Conservation (phyloP, 2,797 vertebrate species). For the Orestias chungarensis region DNA sequence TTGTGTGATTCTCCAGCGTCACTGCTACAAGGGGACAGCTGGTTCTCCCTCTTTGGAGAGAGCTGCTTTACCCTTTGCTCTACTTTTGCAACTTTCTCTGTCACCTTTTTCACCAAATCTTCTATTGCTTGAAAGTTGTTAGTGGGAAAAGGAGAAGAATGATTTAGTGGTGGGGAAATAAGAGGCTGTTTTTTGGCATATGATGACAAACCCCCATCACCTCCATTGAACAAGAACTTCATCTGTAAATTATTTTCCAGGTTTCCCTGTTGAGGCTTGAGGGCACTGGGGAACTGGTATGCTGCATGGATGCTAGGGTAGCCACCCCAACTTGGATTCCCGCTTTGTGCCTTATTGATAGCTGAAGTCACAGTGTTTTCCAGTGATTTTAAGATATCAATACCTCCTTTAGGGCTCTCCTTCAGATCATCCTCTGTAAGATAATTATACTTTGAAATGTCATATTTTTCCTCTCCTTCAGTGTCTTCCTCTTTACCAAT, state of each 20-base stretch:
- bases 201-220: constrained; percentile 75
- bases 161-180: constrained; percentile 86
- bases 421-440: constrained; percentile 96
- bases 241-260: constrained; percentile 85
- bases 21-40: constrained; percentile 85
- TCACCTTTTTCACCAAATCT: constrained; percentile 94
- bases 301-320: constrained; percentile 98
- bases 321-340: constrained; percentile 96
- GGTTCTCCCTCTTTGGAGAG: constrained; percentile 82
- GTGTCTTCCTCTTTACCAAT: constrained; percentile 65
- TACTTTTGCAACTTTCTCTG: constrained; percentile 90
- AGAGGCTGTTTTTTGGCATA: constrained; percentile 87
- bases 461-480: constrained; percentile 89
- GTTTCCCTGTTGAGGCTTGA: constrained; percentile 86
- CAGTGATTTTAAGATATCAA: constrained; percentile 97
- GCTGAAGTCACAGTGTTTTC: constrained; percentile 97
- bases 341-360: constrained; percentile 98
- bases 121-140: constrained; percentile 96
- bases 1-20: constrained; percentile 86
- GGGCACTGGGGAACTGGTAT: constrained; percentile 94
- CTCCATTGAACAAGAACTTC: constrained; percentile 86
- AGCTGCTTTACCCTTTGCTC: constrained; percentile 91
- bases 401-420: constrained; percentile 93
- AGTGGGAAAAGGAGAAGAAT: constrained; percentile 90
- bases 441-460: constrained; percentile 92